Percentiles rank a stretch among this genome's conserved stretches.
Evolutionary conservation across 2,797 vertebrate genomes (phyloP).

Genomic region (Myioborus miniatus): DNA sequence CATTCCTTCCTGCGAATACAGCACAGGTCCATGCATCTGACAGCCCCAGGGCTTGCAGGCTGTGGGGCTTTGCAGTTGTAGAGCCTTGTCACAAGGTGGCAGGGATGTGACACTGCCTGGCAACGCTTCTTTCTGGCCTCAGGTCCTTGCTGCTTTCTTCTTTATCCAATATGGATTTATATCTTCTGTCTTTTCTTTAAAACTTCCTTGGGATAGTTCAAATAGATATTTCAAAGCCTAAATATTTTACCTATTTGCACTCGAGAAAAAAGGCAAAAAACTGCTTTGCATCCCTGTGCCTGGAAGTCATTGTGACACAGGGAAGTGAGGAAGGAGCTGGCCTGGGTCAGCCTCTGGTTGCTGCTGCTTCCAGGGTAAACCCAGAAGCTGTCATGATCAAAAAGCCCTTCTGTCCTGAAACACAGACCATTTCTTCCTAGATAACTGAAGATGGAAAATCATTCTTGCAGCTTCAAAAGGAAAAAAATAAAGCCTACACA

Average conservation of each 20-base stretch:
- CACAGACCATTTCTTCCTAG: background rate
- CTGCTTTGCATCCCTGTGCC: background rate
- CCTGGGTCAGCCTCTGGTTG: background rate
- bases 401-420: background rate
- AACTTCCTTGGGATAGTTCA: background rate
- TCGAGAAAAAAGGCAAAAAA: background rate
- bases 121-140: background rate
- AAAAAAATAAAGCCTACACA: rapidly evolving
- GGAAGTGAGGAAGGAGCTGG: background rate
- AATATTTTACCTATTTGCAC: background rate
- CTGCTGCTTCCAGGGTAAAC: background rate
- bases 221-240: background rate
- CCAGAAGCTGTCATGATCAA: background rate
- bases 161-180: background rate
- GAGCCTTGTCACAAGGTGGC: constrained; percentile 49
- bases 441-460: background rate
- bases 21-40: rapidly evolving
- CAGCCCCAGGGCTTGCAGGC: background rate
- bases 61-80: constrained; percentile 21
- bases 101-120: background rate
- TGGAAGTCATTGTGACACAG: rapidly evolving
- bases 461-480: background rate
- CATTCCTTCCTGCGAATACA: too few relatives aligned
- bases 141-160: background rate
- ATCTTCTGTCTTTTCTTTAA: background rate